Percentiles rank a stretch among this genome's conserved stretches.
phyloP scores from a whole-genome alignment of 2,113 vertebrate genomes.

The Psettodes erumei region DNA sequence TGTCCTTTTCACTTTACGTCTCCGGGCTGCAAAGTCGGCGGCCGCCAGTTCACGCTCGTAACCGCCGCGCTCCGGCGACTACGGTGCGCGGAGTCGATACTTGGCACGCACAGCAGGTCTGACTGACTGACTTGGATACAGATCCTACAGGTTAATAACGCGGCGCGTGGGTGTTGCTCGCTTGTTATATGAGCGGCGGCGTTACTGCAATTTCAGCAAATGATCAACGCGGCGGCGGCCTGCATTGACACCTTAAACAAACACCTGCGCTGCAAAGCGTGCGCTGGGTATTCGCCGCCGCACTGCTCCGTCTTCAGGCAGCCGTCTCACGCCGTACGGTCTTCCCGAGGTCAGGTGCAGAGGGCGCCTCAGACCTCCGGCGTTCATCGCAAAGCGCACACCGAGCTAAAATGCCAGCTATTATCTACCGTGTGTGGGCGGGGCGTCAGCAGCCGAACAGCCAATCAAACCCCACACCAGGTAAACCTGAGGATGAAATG shows the following conservation, averaged over 20 bases:
- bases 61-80: background rate
- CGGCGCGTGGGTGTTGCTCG: background rate
- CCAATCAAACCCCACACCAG: too few species aligned
- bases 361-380: too few species aligned
- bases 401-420: background rate
- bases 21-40: background rate
- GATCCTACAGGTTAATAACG: background rate
- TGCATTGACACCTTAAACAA: background rate
- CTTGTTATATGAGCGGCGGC: background rate
- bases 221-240: background rate
- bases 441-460: background rate
- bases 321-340: background rate
- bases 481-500: too few species aligned
- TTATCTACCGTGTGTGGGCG: background rate
- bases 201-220: background rate
- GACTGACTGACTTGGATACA: background rate
- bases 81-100: background rate
- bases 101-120: background rate
- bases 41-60: background rate
- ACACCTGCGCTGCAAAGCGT: background rate
- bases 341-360: background rate
- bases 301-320: background rate
- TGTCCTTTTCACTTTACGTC: background rate
- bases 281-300: too few species aligned
- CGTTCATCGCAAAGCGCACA: too few species aligned